Evolutionary conservation across 2,888 invertebrate genomes (phyloP), one percentile per base, ranked within the genome.

Genomic region (Apotomis capreana): DNA sequence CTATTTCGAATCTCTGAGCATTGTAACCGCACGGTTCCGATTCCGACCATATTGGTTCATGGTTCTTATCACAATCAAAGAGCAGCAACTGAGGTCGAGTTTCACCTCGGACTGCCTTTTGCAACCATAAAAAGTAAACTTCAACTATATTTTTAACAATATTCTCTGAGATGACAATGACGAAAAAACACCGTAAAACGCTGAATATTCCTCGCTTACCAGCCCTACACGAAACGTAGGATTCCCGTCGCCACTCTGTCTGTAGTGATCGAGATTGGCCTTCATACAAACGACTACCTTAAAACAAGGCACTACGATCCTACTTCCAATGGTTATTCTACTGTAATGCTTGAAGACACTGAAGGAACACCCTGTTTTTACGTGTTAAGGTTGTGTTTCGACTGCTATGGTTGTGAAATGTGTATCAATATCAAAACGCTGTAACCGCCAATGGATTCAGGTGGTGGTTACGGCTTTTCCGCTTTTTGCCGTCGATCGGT

Each of bases 211-310:
- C 1, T 26, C 26, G 26, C 26, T 26, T 26, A 26, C 52, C 51
- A 37, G 36, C 51, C 51, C 52, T 63, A 40, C 52, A 12, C 37
- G 37, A 13, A 5, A 3, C 46, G 15, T 60, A 63, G 63, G 63
- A 51, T 37, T 54, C 13, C 65, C 26, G 67, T 58, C 67, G 67
- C 67, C 67, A 58, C 46, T 58, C 67, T 2, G 67, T 67, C 67
- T 67, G 37, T 36, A 13, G 67, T 58, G 67, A 49, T 67, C 49
- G 5, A 58, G 5, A 49, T 3, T 5, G 3, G 1, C 10, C 26
- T 58, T 5, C n/a, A 67, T 36, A 67, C 26, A 9, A 49, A 67
- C 52, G 44, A 12, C 54, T 8, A 64, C 64, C 54, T 64, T 10
- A 44, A 44, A 3, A 3, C 1, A 10, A 15, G 10, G 0, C 3